A percentile compares a stretch with the other conserved stretches of the same genome.
Evolutionary conservation across 2,888 invertebrate genomes (phyloP).

Genomic region (Cosmorhoe ocellata): DNA sequence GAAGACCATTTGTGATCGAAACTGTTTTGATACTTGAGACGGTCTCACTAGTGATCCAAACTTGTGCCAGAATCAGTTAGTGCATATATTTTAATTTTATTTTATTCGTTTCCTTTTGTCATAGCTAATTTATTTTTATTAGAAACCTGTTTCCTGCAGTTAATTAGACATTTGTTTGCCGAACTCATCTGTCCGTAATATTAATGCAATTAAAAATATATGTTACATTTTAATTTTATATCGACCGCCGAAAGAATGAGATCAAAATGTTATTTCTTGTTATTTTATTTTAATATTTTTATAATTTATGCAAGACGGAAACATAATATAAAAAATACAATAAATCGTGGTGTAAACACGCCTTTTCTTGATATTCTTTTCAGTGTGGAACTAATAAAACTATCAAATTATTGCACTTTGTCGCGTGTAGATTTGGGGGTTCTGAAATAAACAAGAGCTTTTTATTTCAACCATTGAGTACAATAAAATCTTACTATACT

Average conservation of each 20-base stretch:
- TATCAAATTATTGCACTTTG: constrained; percentile 71
- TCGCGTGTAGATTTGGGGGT: constrained; percentile 58
- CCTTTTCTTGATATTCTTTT: constrained; percentile 66
- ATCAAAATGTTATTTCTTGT: constrained; percentile 45
- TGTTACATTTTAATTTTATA: constrained; percentile 26
- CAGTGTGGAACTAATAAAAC: constrained; percentile 67
- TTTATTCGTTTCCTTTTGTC: constrained; percentile 34
- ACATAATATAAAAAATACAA: constrained; percentile 68
- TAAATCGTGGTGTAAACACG: constrained; percentile 62
- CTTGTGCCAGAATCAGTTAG: background rate
- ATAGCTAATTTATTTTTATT: constrained; percentile 36
- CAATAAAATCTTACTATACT: constrained; percentile 71
- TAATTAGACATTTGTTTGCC: constrained; percentile 28
- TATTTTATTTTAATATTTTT: constrained; percentile 31
- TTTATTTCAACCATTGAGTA: constrained; percentile 63
- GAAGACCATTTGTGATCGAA: too few species aligned
- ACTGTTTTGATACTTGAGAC: too few species aligned
- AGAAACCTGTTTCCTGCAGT: constrained; percentile 31
- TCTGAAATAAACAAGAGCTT: constrained; percentile 61
- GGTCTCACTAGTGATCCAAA: too few species aligned
- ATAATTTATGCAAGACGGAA: constrained; percentile 65
- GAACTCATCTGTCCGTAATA: constrained; percentile 23
- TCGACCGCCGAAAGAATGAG: constrained; percentile 29
- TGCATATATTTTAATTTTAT: constrained; percentile 19
- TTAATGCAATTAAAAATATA: constrained; percentile 29